phyloP scores from a whole-genome alignment of 2,797 vertebrate species.

The Melanotaenia nigrans region DNA sequence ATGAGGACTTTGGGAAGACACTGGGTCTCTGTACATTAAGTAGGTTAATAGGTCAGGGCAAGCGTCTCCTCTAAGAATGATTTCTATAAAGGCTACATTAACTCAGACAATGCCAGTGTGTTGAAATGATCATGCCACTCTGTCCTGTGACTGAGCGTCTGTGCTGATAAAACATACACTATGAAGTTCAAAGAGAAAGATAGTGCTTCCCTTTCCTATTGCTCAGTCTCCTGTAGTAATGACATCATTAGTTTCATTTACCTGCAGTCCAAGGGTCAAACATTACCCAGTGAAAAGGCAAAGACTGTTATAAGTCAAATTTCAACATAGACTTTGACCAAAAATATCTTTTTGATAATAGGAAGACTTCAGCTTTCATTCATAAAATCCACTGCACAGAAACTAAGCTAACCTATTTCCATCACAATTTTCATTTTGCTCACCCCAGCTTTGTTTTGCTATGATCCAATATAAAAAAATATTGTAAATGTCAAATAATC shows the following conservation, averaged over 20 bases:
- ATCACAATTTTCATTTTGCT: too few species aligned
- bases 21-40: background rate
- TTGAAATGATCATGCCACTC: background rate
- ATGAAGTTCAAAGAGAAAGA: background rate
- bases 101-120: background rate
- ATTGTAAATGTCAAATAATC: too few species aligned
- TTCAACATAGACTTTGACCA: conserved; percentile 68
- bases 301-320: background rate
- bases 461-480: too few species aligned
- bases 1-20: background rate
- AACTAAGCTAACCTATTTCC: background rate
- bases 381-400: too few species aligned
- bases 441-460: too few species aligned
- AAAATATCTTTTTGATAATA: conserved; percentile 40
- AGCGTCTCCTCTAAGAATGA: background rate
- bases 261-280: conserved; percentile 63
- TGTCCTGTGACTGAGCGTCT: background rate
- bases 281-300: conserved; percentile 45
- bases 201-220: background rate
- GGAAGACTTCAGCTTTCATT: background rate
- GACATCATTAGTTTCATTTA: background rate
- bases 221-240: background rate
- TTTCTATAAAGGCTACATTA: background rate
- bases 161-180: background rate
- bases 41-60: conserved; percentile 20